phyloP scores from a whole-genome alignment of 1,140 invertebrate genomes.

The Fopius arisanus region DNA sequence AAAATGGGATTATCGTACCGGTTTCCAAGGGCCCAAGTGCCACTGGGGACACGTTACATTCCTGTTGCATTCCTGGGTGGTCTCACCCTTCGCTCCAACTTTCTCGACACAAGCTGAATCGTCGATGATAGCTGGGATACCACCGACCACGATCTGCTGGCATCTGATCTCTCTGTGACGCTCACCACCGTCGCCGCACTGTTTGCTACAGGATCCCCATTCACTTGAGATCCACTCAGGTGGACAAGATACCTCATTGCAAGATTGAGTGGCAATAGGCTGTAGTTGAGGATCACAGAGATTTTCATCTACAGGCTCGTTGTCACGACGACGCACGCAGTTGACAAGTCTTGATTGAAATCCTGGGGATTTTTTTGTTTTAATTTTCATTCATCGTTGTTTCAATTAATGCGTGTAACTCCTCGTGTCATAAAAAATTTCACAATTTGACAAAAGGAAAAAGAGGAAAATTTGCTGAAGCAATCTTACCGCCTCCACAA shows the following conservation, averaged over 20 bases:
- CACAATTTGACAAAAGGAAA: too few relatives aligned
- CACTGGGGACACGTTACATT: slow-evolving; percentile 82
- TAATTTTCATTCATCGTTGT: slow-evolving; percentile 13
- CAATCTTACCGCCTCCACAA: slow-evolving; percentile 83
- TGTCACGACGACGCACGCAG: slow-evolving; percentile 74
- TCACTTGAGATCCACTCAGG: slow-evolving; percentile 81
- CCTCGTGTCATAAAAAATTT: too few relatives aligned
- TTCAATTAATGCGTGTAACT: too few relatives aligned
- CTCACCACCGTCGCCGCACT: slow-evolving; percentile 79
- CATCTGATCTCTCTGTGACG: slow-evolving; percentile 79
- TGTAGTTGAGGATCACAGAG: slow-evolving; percentile 80
- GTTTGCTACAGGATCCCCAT: slow-evolving; percentile 85
- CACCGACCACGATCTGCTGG: slow-evolving; percentile 75
- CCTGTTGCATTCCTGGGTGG: slow-evolving; percentile 78
- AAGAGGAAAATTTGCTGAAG: neutral
- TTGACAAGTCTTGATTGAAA: slow-evolving; percentile 76
- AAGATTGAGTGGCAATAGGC: slow-evolving; percentile 75
- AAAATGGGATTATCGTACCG: slow-evolving; percentile 67
- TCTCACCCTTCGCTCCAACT: slow-evolving; percentile 74
- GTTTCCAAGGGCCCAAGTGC: slow-evolving; percentile 85
- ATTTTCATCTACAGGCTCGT: slow-evolving; percentile 73
- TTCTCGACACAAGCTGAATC: slow-evolving; percentile 77
- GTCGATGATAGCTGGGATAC: slow-evolving; percentile 72
- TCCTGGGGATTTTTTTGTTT: too few relatives aligned
- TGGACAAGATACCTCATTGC: slow-evolving; percentile 81